Percentiles rank a stretch among this genome's conserved stretches.
phyloP scores from a whole-genome alignment of 1,140 invertebrate species.

The Ruditapes philippinarum region DNA sequence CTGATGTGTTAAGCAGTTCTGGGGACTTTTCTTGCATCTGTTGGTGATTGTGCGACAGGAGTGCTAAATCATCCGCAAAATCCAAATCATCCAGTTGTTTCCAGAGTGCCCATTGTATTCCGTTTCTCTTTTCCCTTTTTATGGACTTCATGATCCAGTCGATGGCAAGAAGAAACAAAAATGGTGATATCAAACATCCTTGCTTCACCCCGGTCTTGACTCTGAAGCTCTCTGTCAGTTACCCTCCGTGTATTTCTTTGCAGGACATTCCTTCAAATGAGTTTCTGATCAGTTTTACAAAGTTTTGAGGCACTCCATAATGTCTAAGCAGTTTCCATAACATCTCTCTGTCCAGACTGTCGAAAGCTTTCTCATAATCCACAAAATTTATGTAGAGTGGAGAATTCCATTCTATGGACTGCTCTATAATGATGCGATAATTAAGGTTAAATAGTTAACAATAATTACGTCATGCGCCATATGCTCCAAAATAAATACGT shows the following conservation, averaged over 20 bases:
- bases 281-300: not conserved
- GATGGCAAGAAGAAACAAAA: no score
- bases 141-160: conserved; percentile 62
- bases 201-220: conserved; percentile 65
- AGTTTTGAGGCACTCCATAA: not conserved
- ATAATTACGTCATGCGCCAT: no score
- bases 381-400: no score
- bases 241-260: conserved; percentile 24
- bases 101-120: conserved; percentile 64
- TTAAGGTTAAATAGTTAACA: no score
- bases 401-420: no score
- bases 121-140: conserved; percentile 35
- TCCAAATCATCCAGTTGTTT: conserved; percentile 62
- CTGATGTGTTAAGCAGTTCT: conserved; percentile 38
- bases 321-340: no score
- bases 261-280: not conserved
- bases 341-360: no score
- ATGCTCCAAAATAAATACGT: no score
- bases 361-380: no score
- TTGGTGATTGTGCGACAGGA: conserved; percentile 56
- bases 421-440: no score
- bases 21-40: conserved; percentile 59
- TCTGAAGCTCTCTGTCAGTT: conserved; percentile 66
- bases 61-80: conserved; percentile 60
- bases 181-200: conserved; percentile 68